These are phyloP conservation scores for Phrynosoma platyrhinos DNA, from an alignment of 2,113 vertebrate genomes.

Conservation along the genomic window DNA sequence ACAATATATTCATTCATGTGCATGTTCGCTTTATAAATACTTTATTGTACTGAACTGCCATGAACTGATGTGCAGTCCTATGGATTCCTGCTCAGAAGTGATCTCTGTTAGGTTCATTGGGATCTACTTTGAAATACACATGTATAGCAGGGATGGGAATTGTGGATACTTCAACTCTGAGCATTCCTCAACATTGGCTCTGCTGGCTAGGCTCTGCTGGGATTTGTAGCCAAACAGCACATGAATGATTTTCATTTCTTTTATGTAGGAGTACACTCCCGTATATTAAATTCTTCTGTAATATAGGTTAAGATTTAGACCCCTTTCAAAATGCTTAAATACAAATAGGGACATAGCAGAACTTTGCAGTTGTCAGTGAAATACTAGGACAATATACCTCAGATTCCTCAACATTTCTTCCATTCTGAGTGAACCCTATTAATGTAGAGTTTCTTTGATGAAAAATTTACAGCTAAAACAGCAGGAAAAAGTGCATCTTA, in stretches of 20 bases:
- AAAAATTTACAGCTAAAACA: not conserved
- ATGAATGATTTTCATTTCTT: no score
- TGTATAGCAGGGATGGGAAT: no score
- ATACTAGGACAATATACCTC: not conserved
- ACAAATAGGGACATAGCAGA: not conserved
- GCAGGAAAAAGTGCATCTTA: not conserved
- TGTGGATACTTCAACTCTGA: no score
- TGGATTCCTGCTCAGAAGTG: not conserved
- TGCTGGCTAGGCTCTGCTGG: no score
- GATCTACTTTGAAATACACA: not conserved
- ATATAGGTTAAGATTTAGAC: conserved; percentile 20
- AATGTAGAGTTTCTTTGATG: not conserved
- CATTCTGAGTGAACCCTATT: not conserved
- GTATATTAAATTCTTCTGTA: not conserved
- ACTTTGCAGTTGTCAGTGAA: not conserved
- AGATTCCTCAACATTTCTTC: not conserved
- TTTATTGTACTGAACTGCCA: conserved; percentile 4
- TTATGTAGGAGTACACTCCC: not conserved
- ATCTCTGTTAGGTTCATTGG: not conserved
- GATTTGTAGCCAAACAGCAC: no score
- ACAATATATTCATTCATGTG: conserved; percentile 14
- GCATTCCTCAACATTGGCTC: no score
- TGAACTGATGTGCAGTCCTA: conserved; percentile 8
- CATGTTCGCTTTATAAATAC: conserved; percentile 23
- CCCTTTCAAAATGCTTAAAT: conserved; percentile 14